A percentile compares a stretch with the other conserved stretches of the same genome.
Evolutionary conservation across 2,888 invertebrate genomes (phyloP).

Genomic region (Nebria brevicollis): DNA sequence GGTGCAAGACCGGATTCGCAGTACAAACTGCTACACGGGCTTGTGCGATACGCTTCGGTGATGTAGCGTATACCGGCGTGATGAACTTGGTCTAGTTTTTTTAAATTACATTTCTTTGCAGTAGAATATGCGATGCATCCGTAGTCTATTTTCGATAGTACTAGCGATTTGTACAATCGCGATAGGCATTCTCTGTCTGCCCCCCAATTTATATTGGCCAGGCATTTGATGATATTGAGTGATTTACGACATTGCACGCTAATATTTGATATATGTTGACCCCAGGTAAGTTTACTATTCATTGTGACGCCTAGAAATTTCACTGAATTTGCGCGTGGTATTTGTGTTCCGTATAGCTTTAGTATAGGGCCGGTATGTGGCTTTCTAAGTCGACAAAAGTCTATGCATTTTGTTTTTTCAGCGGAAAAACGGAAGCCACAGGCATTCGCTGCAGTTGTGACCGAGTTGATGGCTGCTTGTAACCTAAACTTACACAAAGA

Average conservation of each 20-base stretch:
- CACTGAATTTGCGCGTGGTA: conserved; percentile 39
- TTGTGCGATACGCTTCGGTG: no score
- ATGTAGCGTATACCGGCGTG: no score
- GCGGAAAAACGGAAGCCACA: no score
- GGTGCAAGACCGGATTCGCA: not conserved
- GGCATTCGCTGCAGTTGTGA: no score
- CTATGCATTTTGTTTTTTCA: conserved; percentile 24
- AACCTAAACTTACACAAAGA: no score
- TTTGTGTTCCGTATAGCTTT: conserved; percentile 1
- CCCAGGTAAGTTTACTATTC: conserved; percentile 27
- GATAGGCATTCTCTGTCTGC: conserved; percentile 31
- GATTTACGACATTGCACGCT: conserved; percentile 25
- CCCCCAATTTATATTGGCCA: conserved; percentile 47
- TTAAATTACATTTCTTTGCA: no score
- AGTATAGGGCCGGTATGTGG: conserved; percentile 4
- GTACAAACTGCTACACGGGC: no score
- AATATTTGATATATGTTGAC: conserved; percentile 30
- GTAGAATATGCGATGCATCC: no score
- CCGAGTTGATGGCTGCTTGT: no score
- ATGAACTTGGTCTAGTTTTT: no score
- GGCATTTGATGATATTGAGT: conserved; percentile 47
- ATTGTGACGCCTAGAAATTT: conserved; percentile 30
- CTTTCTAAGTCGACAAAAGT: conserved; percentile 19
- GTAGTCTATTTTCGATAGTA: conserved; percentile 44
- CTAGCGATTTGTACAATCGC: conserved; percentile 39